phyloP scores from a whole-genome alignment of 2,888 invertebrate species.

The Drosophila barbarae region DNA sequence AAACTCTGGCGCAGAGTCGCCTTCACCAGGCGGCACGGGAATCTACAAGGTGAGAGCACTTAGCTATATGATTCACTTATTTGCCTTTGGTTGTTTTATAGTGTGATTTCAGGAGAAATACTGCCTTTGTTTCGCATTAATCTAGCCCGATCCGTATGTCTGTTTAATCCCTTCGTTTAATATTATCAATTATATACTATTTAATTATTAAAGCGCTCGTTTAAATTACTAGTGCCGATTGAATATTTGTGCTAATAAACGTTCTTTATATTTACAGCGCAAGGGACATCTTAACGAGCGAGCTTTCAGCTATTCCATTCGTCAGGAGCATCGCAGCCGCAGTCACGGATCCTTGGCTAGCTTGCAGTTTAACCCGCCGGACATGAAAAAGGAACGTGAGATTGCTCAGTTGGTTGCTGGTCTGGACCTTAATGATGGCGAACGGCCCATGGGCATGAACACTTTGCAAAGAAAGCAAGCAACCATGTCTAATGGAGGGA shows the following conservation, averaged over 20 bases:
- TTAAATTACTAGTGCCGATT: not conserved
- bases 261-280: constrained; percentile 81
- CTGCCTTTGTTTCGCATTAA: not conserved
- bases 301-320: constrained; percentile 95
- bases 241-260: not conserved
- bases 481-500: constrained; percentile 66
- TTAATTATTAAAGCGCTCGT: not conserved
- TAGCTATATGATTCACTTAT: not conserved
- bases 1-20: constrained; percentile 81
- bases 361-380: constrained; percentile 92
- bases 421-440: constrained; percentile 88
- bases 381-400: constrained; percentile 93
- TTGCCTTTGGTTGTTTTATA: not conserved
- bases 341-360: constrained; percentile 96
- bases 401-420: constrained; percentile 97
- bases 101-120: not conserved
- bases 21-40: constrained; percentile 86
- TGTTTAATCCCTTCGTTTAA: not conserved
- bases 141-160: not conserved
- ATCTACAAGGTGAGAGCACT: constrained; percentile 82
- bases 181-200: not conserved
- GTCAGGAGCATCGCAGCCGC: constrained; percentile 94
- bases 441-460: constrained; percentile 80
- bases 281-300: constrained; percentile 95
- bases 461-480: constrained; percentile 77